Evolutionary conservation across 2,113 vertebrate genomes (phyloP).

Genomic region (Orientallactaga bullata): DNA sequence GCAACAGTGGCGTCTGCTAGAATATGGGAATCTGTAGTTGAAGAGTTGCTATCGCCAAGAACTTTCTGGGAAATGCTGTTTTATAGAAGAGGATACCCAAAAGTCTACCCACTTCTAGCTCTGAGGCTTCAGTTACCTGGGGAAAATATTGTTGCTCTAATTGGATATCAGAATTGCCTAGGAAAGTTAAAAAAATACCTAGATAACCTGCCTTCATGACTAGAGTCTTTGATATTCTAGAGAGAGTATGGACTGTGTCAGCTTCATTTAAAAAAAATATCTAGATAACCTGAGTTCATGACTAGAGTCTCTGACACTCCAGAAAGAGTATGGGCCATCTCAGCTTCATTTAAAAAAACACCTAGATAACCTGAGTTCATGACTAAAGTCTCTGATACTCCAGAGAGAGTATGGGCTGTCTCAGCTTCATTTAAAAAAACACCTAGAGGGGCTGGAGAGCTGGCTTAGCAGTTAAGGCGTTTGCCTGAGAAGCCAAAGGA

Average conservation of each 20-base stretch:
- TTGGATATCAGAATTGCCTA: not conserved
- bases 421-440: slow-evolving; percentile 1
- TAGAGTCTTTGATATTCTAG: not conserved
- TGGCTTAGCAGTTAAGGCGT: too few species aligned
- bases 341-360: not conserved
- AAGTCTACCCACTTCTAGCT: not conserved
- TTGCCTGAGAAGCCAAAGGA: too few species aligned
- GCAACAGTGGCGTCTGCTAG: not conserved
- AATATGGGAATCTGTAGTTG: too few species aligned
- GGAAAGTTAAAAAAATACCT: not conserved
- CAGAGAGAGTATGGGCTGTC: not conserved
- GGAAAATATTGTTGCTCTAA: not conserved
- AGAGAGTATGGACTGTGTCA: not conserved
- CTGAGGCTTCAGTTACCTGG: not conserved
- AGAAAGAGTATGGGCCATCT: too few species aligned
- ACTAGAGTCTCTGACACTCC: too few species aligned
- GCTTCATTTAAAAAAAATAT: too few species aligned
- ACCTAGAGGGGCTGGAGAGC: too few species aligned
- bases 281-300: too few species aligned
- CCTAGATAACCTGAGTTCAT: not conserved
- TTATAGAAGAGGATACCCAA: not conserved
- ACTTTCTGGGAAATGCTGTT: not conserved
- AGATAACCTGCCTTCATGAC: not conserved
- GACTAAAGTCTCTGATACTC: not conserved
- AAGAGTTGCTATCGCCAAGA: not conserved